phyloP scores from a whole-genome alignment of 2,888 invertebrate species.

The Tenthredo mesomela region DNA sequence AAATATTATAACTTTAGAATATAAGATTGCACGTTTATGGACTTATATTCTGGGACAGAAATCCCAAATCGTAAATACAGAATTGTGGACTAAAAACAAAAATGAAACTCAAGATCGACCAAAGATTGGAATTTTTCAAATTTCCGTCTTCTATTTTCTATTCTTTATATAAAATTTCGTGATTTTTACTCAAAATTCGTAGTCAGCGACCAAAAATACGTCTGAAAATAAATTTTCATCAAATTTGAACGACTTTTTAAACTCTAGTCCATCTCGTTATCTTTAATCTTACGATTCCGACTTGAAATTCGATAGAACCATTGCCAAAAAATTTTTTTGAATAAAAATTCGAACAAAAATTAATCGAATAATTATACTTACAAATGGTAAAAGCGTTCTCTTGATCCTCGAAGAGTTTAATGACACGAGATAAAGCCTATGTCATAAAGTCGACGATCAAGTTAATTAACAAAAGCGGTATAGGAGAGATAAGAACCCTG shows the following conservation, averaged over 20 bases:
- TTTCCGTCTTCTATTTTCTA: too few species aligned
- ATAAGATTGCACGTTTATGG: too few species aligned
- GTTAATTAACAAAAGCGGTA: neutral
- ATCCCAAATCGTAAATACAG: neutral
- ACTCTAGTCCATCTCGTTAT: too few species aligned
- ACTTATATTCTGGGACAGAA: neutral
- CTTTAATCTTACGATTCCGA: neutral
- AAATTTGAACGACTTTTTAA: neutral
- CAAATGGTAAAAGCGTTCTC: neutral
- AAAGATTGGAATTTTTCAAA: neutral
- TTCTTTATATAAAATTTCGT: neutral
- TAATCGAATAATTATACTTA: neutral
- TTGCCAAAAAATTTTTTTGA: neutral
- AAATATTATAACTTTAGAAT: neutral
- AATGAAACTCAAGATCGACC: neutral
- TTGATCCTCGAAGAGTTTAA: neutral
- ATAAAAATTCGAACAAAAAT: neutral
- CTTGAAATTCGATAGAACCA: neutral
- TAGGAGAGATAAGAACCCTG: neutral
- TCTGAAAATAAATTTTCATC: neutral
- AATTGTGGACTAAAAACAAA: too few species aligned
- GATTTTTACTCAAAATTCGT: neutral
- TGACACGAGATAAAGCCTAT: too few species aligned
- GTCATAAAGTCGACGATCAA: neutral
- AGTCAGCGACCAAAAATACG: too few species aligned